phyloP scores from a whole-genome alignment of 2,888 invertebrate genomes.

The Hyles lineata region DNA sequence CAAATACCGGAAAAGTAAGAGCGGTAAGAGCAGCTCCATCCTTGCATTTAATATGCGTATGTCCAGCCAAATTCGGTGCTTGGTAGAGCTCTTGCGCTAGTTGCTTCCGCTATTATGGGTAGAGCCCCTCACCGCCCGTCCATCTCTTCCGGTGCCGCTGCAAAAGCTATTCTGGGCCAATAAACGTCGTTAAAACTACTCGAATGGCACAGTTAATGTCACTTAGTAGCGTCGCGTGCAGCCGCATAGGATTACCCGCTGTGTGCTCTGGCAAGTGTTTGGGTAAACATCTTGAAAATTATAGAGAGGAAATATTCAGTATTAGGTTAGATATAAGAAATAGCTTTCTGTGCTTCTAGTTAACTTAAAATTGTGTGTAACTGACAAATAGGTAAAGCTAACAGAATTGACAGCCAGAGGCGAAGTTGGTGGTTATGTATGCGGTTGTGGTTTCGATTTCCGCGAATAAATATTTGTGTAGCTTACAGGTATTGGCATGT shows the following conservation, averaged over 20 bases:
- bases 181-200: slow-evolving; percentile 26
- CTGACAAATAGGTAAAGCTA: too few relatives aligned
- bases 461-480: too few relatives aligned
- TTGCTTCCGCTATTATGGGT: slow-evolving; percentile 22
- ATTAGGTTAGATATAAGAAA: too few relatives aligned
- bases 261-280: not conserved
- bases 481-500: too few relatives aligned
- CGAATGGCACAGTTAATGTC: slow-evolving; percentile 19
- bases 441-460: too few relatives aligned
- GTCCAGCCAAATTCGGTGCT: slow-evolving; percentile 9
- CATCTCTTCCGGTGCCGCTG: slow-evolving; percentile 24
- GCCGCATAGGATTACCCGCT: slow-evolving; percentile 11
- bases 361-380: too few relatives aligned
- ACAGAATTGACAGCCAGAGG: too few relatives aligned
- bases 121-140: slow-evolving; percentile 22
- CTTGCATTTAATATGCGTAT: slow-evolving; percentile 3
- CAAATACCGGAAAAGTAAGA: not conserved
- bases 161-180: slow-evolving; percentile 21
- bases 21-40: not conserved
- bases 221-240: not conserved
- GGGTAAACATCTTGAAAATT: not conserved
- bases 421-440: too few relatives aligned
- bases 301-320: too few relatives aligned
- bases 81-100: slow-evolving; percentile 16
- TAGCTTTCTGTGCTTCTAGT: too few relatives aligned